These are phyloP conservation scores for Xyrauchen texanus DNA, from an alignment of 2,113 vertebrate species.

Conservation along the genomic window DNA sequence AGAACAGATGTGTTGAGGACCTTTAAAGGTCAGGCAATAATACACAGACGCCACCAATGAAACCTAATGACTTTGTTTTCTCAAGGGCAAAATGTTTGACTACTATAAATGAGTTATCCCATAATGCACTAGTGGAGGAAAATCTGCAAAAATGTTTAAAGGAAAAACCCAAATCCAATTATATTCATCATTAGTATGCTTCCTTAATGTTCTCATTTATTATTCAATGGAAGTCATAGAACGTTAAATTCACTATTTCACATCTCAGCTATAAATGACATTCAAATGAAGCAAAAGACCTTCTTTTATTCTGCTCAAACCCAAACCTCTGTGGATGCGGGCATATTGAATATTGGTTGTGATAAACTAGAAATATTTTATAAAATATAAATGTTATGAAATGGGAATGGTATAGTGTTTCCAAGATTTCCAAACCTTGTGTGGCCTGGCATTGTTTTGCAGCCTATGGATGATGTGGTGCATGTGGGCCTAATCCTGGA, in stretches of 20 bases:
- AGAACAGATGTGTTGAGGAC: slow-evolving; percentile 24
- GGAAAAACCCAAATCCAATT: slow-evolving; percentile 71
- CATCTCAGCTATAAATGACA: slow-evolving; percentile 63
- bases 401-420: no score
- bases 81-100: slow-evolving; percentile 50
- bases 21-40: slow-evolving; percentile 35
- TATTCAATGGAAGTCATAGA: slow-evolving; percentile 62
- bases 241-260: slow-evolving; percentile 53
- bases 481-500: slow-evolving; percentile 52
- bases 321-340: slow-evolving; percentile 65
- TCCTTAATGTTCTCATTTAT: slow-evolving; percentile 79
- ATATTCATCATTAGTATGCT: slow-evolving; percentile 75
- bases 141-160: slow-evolving; percentile 46
- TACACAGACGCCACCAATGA: slow-evolving; percentile 26
- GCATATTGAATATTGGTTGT: slow-evolving; percentile 73
- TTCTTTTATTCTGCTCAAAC: slow-evolving; percentile 64
- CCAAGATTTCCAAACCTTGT: no score
- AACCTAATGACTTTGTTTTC: slow-evolving; percentile 49
- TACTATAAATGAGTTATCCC: slow-evolving; percentile 43
- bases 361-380: slow-evolving; percentile 50
- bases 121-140: slow-evolving; percentile 34
- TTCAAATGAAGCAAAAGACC: slow-evolving; percentile 63
- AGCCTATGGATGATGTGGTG: slow-evolving; percentile 52
- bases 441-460: slow-evolving; percentile 46
- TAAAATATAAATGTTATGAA: no score